Evolutionary conservation across 2,797 vertebrate species (phyloP).

Genomic region (Pristis pectinata): DNA sequence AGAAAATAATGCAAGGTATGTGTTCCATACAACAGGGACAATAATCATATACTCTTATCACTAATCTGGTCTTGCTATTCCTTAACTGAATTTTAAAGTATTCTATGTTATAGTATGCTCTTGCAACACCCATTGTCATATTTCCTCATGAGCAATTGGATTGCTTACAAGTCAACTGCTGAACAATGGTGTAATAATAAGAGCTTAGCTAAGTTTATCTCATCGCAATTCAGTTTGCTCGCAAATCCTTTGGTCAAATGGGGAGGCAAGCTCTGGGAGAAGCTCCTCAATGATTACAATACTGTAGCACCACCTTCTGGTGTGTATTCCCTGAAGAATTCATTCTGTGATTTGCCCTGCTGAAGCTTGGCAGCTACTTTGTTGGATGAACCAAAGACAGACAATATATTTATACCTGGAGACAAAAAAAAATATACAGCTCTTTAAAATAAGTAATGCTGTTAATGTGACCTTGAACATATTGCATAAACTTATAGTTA

Average conservation of each 20-base stretch:
- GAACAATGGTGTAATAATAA: not conserved
- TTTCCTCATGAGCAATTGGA: not conserved
- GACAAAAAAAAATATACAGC: not conserved
- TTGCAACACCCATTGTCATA: not conserved
- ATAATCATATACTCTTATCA: not conserved
- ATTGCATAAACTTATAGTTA: not conserved
- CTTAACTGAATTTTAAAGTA: not conserved
- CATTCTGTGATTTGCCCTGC: not conserved
- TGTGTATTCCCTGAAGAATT: not conserved
- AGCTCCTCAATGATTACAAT: not conserved
- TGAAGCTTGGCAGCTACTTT: not conserved
- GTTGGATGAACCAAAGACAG: not conserved
- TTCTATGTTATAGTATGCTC: not conserved
- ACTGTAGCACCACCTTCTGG: not conserved
- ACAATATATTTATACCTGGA: not conserved
- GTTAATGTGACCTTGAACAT: not conserved
- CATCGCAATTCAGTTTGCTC: not conserved
- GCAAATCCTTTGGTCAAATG: not conserved
- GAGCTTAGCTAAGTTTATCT: not conserved
- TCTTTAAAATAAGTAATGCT: not conserved
- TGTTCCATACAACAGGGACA: not conserved
- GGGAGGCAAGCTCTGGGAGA: not conserved
- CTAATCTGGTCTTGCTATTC: not conserved
- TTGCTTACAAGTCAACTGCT: not conserved
- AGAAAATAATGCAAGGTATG: not conserved